Base-by-base conservation (phyloP, 2,113 vertebrate genomes). In the Ariopsis seemanni region DNA sequence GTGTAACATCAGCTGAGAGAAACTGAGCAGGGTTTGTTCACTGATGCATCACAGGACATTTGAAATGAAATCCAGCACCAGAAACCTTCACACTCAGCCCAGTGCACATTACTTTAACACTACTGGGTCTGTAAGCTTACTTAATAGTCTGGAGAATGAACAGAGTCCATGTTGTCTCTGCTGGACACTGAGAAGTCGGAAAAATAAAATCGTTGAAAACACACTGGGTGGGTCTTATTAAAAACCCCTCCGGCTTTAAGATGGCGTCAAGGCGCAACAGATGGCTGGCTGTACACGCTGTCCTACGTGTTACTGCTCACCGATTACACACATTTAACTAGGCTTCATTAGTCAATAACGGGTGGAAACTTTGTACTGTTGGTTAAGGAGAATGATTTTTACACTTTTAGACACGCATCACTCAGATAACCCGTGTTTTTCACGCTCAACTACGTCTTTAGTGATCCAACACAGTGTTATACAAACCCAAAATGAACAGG, bases 231-330 rank as follows among this genome's bases (percentile, higher is more conserved):
- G 65, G 79, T 75, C 67, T 74, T 15, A 42, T 79, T 11, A 25
- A 57, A 52, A 48, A 18, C 9, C 58, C 52, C 57, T 71, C 75
- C 77, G 30, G 71, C 57, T 25, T 78, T 86, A 89, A 89, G 88
- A 89, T 89, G 84, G 88, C 88, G 88, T 89, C 88, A 69, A 69
- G 85, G 85, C 71, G 85, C 88, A 89, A 89, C 88, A 89, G 88
- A 89, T 89, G 88, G 85, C 88, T 89, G 88, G 80, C 84, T 88
- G 57, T 83, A 53, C 62, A 81, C 25, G 22, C 75, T n/a, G 72
- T 55, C 63, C 83, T 52, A n/a, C 7, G 14, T 20, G 53, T 34
- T 80, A 8, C 62, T 20, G 72, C 50, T 60, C 22, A 50, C 77
- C 53, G 62, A 53, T 30, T 48, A 7, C 60, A 52, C 50, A 14